Base-by-base conservation (phyloP, 1,140 invertebrate species). In the Onthophagus taurus region DNA sequence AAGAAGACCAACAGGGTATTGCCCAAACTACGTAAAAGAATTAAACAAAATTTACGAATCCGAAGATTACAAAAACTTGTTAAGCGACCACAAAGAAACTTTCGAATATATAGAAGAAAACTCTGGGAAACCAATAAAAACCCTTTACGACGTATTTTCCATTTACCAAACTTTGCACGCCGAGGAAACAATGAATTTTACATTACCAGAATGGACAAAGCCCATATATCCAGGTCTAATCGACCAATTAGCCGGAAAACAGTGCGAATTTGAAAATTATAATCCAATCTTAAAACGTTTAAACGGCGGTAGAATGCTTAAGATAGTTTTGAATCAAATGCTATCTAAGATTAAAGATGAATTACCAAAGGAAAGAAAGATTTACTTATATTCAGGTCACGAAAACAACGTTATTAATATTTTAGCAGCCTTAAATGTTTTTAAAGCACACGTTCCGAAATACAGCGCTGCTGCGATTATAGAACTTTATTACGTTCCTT, bases 381-480 rank as follows among this genome's bases (percentile, higher is more conserved):
- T 81, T 29, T 67, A 67, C 34, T 47, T 78, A 23, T 78, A 74
- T 49, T 75, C 76, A 3, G 75, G 69, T 12, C 82, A 86, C 56
- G 83, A 86, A 56, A 77, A 75, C 30, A 83, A 81, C 18, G 64
- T 85, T 2, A 71, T 75, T 1, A 72, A 72, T 12, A 48, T 85
- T 4, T 65, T 85, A 44, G 63, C 70, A 11, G 72, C 75, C 0
- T 57, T 84, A 11, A 69, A 71, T 5, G 69, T 80, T 1, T 86
- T 75, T 55, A 64, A 80, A 34, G 48, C 55, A 3, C 59, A 61
- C 31, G 55, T 64, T 44, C 67, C 66, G 3, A 53, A 59, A 11
- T 69, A 65, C 45, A 60, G 63, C 5, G 55, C 65, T 17, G 59
- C 59, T 4, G 47, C 66, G 7, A 51, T 68, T 30, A 12, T 67